Base-by-base conservation (phyloP, 2,888 invertebrate genomes). In the Chironomus tentans region DNA sequence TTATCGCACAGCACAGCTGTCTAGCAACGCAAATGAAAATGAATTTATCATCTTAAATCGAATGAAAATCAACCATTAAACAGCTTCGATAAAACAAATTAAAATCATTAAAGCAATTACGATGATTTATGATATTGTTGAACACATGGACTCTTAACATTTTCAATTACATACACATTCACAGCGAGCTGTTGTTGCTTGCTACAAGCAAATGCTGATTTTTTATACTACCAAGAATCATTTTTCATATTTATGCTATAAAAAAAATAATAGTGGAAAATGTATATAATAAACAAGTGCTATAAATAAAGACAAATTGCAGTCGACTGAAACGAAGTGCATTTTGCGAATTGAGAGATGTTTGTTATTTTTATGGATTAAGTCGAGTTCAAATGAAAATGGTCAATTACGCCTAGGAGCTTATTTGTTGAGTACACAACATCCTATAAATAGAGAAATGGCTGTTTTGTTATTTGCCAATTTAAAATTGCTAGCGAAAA, bases 91-190 rank as follows among this genome's bases (percentile, higher is more conserved):
- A 72, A 72, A 72, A 56, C 50, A 50, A 72, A 72, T 62, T 72
- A 62, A 72, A 72, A 72, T 72, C 72, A 72, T 72, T 72, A 72
- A 72, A 62, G 72, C 72, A 72, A 72, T 72, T 72, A 38, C 46
- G 4, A 24, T 72, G 72, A 72, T 72, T 72, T 72, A 72, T 72
- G 12, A 62, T 18, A 62, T 56, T 72, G 61, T 61, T 71, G n/a
- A 72, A 62, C 72, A 61, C 72, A 62, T 70, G 70, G 56, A 72
- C 15, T 61, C 50, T 13, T 13, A 18, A 18, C 56, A 56, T 7
- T 50, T 56, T 56, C 56, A 56, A 56, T 18, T 56, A 56, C 15
- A 56, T 10, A 50, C 13, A n/a, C n/a, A 13, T 15, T 50, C 50
- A 50, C 50, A n/a, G 18, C 18, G 18, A 15, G 18, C 56, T n/a